Conservation (phyloP, 1,140 invertebrate species). For the Brachionus asplanchnoidis region DNA sequence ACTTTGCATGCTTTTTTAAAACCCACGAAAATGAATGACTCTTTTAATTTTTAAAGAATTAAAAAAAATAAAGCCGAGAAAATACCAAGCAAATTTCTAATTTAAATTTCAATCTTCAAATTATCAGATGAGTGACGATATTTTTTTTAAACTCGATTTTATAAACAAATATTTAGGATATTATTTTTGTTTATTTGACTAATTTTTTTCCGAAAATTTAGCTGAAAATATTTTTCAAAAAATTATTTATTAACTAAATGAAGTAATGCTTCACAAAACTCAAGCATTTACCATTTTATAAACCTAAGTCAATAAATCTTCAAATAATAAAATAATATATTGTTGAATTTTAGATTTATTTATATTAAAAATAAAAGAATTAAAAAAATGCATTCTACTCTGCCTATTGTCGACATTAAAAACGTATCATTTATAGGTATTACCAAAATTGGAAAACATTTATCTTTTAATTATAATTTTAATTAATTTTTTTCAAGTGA, state of each 20-base stretch:
- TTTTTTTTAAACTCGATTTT: neutral
- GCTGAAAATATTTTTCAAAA: neutral
- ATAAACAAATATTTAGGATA: neutral
- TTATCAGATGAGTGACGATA: neutral
- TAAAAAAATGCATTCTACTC: neutral
- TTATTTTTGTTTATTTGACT: neutral
- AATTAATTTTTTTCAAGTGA: neutral
- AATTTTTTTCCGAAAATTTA: neutral
- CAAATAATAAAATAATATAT: neutral
- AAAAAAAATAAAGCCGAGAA: neutral
- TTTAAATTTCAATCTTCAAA: neutral
- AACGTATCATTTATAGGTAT: constrained; percentile 38
- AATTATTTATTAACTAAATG: neutral
- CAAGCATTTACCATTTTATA: neutral
- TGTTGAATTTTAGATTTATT: neutral
- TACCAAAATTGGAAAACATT: neutral
- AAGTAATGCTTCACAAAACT: neutral
- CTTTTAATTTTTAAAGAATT: neutral
- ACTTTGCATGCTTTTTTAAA: neutral
- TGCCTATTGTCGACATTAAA: neutral
- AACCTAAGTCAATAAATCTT: neutral
- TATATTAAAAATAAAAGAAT: neutral
- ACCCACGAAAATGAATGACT: neutral
- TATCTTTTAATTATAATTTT: neutral
- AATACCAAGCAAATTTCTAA: neutral